Conservation (phyloP, 1,140 invertebrate genomes). For the Arion vulgaris region DNA sequence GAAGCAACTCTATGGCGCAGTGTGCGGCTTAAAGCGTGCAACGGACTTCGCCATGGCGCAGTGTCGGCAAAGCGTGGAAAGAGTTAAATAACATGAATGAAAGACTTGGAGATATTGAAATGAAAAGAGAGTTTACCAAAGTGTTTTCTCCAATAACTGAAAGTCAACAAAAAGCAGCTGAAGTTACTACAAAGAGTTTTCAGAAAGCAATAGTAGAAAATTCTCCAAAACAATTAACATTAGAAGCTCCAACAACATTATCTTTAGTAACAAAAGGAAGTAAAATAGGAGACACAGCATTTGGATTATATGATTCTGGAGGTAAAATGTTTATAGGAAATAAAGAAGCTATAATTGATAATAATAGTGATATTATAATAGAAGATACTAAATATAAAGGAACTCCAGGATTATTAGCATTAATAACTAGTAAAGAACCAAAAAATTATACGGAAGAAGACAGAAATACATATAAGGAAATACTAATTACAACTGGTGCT, state of each 20-base stretch:
- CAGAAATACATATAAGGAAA: neutral
- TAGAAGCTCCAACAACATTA: neutral
- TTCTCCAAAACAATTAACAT: neutral
- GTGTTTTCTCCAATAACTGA: neutral
- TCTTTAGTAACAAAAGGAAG: neutral
- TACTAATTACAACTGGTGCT: neutral
- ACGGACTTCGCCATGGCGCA: too few species aligned
- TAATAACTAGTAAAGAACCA: slow-evolving; percentile 7
- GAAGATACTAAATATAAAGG: too few species aligned
- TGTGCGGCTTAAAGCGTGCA: too few species aligned
- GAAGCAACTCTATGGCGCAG: too few species aligned
- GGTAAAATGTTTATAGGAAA: too few species aligned
- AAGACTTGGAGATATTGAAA: slow-evolving; percentile 8
- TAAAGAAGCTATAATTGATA: neutral
- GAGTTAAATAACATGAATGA: slow-evolving; percentile 10
- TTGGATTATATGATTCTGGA: too few species aligned
- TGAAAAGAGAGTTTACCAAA: neutral
- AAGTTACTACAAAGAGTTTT: neutral
- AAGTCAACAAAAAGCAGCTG: slow-evolving; percentile 3
- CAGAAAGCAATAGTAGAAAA: neutral
- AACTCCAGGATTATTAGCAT: neutral
- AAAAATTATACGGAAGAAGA: slow-evolving; percentile 1
- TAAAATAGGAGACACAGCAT: slow-evolving; percentile 9
- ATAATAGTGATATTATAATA: neutral
- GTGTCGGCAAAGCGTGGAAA: too few species aligned